These are phyloP conservation scores for Ophiodon elongatus DNA, from an alignment of 2,113 vertebrate genomes.

Conservation along the genomic window DNA sequence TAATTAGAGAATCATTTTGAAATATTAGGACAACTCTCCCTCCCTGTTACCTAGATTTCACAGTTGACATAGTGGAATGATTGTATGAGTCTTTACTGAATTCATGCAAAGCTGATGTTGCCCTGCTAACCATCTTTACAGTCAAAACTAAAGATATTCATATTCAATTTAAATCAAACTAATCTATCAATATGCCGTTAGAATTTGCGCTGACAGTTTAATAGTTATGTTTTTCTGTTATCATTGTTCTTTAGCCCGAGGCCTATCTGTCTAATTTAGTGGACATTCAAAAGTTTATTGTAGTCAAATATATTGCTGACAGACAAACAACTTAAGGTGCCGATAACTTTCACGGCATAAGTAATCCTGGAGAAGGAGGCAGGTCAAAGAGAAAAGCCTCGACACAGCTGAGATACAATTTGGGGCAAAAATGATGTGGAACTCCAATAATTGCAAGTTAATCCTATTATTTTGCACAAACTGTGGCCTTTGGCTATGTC, in stretches of 20 bases:
- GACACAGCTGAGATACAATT: constrained; percentile 12
- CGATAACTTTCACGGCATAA: constrained; percentile 11
- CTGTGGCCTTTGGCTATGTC: constrained; percentile 17
- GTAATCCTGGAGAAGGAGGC: constrained; percentile 1
- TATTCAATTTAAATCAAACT: not conserved
- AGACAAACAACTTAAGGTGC: not conserved
- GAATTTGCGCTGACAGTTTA: not conserved
- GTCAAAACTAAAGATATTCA: not conserved
- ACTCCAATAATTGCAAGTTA: constrained; percentile 39
- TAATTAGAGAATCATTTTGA: not conserved
- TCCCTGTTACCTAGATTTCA: constrained; percentile 6
- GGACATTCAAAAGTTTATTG: constrained; percentile 1
- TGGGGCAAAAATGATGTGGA: constrained; percentile 7
- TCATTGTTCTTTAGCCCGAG: not conserved
- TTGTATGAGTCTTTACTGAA: not conserved
- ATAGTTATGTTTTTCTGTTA: not conserved
- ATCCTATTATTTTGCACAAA: constrained; percentile 41
- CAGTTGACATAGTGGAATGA: not conserved
- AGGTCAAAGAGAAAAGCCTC: constrained; percentile 26
- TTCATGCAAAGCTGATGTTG: not conserved
- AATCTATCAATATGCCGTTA: not conserved
- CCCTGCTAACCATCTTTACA: not conserved
- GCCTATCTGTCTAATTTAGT: constrained; percentile 3
- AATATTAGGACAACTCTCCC: not conserved
- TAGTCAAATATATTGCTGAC: not conserved